phyloP scores from a whole-genome alignment of 1,140 invertebrate genomes.

The Gryon sp. region DNA sequence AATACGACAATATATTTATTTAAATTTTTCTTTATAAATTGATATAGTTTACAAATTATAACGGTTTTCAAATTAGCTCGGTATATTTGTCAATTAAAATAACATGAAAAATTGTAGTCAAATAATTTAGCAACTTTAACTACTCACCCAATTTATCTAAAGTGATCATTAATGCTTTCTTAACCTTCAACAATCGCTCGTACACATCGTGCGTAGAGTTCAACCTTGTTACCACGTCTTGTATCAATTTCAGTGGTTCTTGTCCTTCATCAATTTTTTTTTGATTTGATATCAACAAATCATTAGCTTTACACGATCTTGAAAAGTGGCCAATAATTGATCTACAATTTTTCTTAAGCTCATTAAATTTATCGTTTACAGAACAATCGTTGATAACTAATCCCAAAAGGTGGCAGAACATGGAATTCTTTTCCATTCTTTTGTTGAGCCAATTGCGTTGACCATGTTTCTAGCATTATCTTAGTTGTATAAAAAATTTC shows the following conservation, averaged over 20 bases:
- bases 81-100: too few species aligned
- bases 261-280: background rate
- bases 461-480: slow-evolving; percentile 9
- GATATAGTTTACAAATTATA: too few species aligned
- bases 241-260: slow-evolving; percentile 8
- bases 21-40: too few species aligned
- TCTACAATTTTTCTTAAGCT: background rate
- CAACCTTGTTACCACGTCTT: slow-evolving; percentile 30
- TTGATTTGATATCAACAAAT: background rate
- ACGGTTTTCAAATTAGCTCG: too few species aligned
- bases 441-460: background rate
- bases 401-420: slow-evolving; percentile 6
- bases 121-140: too few species aligned
- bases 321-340: slow-evolving; percentile 13
- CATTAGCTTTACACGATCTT: background rate
- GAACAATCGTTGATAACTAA: background rate
- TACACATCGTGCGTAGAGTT: slow-evolving; percentile 25
- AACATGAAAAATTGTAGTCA: too few species aligned
- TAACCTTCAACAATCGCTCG: slow-evolving; percentile 10
- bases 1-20: too few species aligned
- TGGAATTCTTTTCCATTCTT: slow-evolving; percentile 19
- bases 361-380: background rate
- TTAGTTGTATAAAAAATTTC: background rate
- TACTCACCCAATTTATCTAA: too few species aligned
- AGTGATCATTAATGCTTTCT: too few species aligned